Evolutionary conservation across 2,888 invertebrate genomes (phyloP).

Genomic region (Meta bourneti): DNA sequence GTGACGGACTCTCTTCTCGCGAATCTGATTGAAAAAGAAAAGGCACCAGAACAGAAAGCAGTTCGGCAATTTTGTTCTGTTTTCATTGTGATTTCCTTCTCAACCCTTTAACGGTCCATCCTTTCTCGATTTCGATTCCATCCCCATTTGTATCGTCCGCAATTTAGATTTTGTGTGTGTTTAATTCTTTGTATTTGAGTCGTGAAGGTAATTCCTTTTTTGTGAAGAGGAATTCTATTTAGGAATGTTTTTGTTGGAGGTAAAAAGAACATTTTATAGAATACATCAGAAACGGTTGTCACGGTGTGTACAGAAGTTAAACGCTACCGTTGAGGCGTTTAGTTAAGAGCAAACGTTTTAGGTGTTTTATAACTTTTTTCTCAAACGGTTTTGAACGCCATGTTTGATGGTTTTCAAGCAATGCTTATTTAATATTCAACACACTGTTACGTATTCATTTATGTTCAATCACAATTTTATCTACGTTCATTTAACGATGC

Average conservation of each 20-base stretch:
- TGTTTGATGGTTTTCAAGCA: no score
- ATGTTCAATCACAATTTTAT: no score
- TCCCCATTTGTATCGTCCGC: background rate
- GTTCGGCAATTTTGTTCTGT: background rate
- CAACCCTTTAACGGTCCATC: background rate
- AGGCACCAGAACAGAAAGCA: constrained; percentile 1
- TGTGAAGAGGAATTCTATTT: background rate
- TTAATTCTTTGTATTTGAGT: background rate
- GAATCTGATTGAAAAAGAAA: constrained; percentile 14
- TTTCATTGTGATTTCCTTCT: background rate
- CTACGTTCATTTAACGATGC: no score
- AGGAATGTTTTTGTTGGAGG: background rate
- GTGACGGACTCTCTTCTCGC: constrained; percentile 6
- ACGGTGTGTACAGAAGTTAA: background rate
- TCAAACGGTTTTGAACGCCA: no score
- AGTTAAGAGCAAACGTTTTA: no score
- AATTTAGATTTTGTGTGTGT: background rate
- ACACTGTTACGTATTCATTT: no score
- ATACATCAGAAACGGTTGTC: background rate
- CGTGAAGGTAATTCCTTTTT: background rate
- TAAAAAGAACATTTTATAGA: background rate
- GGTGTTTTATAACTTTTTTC: no score
- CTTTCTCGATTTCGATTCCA: background rate
- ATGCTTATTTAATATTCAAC: no score
- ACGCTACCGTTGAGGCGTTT: background rate